Evolutionary conservation across 2,113 vertebrate species (phyloP).

Genomic region (Mastomys coucha): DNA sequence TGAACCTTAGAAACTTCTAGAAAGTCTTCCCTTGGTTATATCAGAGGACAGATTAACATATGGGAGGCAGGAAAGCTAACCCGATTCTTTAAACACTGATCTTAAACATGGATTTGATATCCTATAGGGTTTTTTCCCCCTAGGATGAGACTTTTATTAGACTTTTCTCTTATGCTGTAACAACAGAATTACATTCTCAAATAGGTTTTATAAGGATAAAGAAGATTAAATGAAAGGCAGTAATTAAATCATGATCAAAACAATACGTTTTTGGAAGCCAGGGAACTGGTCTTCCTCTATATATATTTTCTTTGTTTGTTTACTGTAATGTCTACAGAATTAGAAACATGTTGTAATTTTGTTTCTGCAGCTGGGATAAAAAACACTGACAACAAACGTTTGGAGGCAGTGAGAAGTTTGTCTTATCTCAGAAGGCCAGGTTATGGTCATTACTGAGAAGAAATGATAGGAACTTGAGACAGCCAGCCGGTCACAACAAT

Average conservation of each 20-base stretch:
- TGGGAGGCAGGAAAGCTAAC: neutral
- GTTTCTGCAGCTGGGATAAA: neutral
- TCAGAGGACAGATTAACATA: neutral
- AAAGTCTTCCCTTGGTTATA: neutral
- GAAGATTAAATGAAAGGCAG: neutral
- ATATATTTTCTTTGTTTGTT: neutral
- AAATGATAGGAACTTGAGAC: neutral
- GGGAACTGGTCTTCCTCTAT: neutral
- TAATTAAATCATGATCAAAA: neutral
- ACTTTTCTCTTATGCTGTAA: neutral
- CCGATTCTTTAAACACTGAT: neutral
- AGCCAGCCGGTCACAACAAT: neutral
- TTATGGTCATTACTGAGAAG: neutral
- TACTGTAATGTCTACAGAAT: neutral
- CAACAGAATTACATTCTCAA: neutral
- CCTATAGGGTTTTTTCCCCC: neutral
- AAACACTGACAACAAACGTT: neutral
- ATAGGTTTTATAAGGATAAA: neutral
- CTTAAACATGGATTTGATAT: neutral
- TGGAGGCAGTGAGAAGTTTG: neutral
- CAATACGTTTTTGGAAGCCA: neutral
- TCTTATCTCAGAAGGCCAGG: neutral
- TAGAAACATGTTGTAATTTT: neutral
- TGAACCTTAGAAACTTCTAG: neutral
- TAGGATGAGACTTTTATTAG: neutral